phyloP scores from a whole-genome alignment of 2,113 vertebrate species.

The Hydrolagus affinis region DNA sequence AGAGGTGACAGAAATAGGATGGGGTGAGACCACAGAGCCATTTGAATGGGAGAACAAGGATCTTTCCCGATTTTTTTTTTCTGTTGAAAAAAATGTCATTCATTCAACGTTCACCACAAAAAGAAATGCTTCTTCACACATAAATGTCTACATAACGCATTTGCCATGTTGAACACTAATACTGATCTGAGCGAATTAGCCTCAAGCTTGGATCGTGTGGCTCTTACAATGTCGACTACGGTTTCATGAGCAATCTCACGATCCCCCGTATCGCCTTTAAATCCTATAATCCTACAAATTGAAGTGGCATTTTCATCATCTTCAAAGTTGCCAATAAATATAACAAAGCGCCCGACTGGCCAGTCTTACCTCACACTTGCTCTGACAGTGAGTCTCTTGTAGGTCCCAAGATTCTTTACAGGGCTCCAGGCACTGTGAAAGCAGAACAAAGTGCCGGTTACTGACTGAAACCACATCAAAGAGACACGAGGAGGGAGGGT shows the following conservation, averaged over 20 bases:
- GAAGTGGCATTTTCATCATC: neutral
- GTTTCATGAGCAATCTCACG: neutral
- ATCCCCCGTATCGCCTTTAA: neutral
- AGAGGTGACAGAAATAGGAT: too few species aligned
- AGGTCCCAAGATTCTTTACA: slow-evolving; percentile 87
- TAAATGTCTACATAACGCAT: neutral
- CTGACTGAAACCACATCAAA: slow-evolving; percentile 47
- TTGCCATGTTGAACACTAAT: neutral
- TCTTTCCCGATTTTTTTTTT: neutral
- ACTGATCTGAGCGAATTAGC: neutral
- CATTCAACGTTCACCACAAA: too few species aligned
- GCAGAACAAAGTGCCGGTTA: slow-evolving; percentile 39
- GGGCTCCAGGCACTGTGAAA: slow-evolving; percentile 86
- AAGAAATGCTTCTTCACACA: too few species aligned
- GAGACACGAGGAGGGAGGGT: slow-evolving; percentile 33
- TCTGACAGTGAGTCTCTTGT: slow-evolving; percentile 80
- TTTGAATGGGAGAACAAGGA: too few species aligned
- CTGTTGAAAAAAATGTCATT: neutral
- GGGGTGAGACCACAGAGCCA: too few species aligned
- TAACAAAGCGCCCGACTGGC: slow-evolving; percentile 41
- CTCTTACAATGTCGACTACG: neutral
- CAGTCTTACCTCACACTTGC: slow-evolving; percentile 82
- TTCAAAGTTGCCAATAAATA: slow-evolving; percentile 21
- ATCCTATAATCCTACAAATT: slow-evolving; percentile 4
- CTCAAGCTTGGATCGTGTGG: too few species aligned